Evolutionary conservation across 35 echinoderm and acorn worm genomes (phyloP), one percentile per base, ranked within the genome.

Genomic region (Ptychodera flava): DNA sequence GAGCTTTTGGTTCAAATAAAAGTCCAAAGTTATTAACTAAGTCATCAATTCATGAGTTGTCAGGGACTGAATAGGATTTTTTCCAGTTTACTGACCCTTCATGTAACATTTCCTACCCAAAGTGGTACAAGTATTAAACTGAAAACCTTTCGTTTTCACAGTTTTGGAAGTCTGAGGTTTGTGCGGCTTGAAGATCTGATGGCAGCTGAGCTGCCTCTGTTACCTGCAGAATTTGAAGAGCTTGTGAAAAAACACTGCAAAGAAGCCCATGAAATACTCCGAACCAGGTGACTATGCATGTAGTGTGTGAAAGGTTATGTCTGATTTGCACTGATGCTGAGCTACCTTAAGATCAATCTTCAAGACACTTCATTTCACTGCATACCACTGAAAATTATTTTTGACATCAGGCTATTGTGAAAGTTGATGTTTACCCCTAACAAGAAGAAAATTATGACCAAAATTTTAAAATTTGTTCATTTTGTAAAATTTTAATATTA

Each of bases 141-240:
- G n/a, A n/a, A n/a, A 64, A 64, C 82, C 83, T 77, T 86, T 82
- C 32, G 27, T 83, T 22, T 64, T 83, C 53, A 29, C 80, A 99
- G 96, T 28, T 99, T 99, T 79, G 90, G 92, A 35, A 81, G 81
- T 31, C 83, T 80, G 0, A 35, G 96, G 83, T 99, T 99, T 91
- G 96, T 99, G 37, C 83, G 96, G 28, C 84, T 94, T 27, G 80
- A 85, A 12, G 96, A 99, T 34, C 82, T 99, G 28, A 33, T 99
- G 27, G 37, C 87, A 14, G 91, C 96, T 35, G 96, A 99, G 79
- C 78, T 99, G 31, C 96, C 96, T 0, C 92, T 99, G 33, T 88
- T 99, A n/a, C 96, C 96, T 28, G 77, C 80, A 30, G 96, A 99
- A 35, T 99, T 99, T 99, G 96, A 99, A 78, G 91, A 38, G 12